Percentiles rank a stretch among this genome's conserved stretches.
Evolutionary conservation across 2,113 vertebrate genomes (phyloP).

Genomic region (Amblyopsis rosae): DNA sequence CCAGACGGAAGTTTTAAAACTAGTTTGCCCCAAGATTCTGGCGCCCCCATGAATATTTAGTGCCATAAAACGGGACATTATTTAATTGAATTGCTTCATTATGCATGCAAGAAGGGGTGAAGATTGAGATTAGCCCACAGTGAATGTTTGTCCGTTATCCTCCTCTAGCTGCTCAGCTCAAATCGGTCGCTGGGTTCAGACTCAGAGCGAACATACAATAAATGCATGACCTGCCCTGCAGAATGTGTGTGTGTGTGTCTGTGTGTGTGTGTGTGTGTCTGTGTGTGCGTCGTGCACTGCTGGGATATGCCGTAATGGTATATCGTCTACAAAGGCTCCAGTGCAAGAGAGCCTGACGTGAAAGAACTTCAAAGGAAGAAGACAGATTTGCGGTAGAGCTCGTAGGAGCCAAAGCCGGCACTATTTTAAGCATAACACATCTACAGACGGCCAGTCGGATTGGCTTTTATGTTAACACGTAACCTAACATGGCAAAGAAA

Average conservation of each 20-base stretch:
- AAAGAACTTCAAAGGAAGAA: slow-evolving; percentile 38
- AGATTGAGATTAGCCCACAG: slow-evolving; percentile 56
- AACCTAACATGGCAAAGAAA: no score
- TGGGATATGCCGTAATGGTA: background rate
- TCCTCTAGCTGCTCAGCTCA: slow-evolving; percentile 6
- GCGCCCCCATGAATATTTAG: slow-evolving; percentile 73
- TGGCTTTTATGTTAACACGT: no score
- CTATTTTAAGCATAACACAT: slow-evolving; percentile 41
- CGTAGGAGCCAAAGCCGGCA: slow-evolving; percentile 48
- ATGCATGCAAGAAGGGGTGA: slow-evolving; percentile 62
- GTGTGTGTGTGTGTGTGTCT: background rate
- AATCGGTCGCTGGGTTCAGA: background rate
- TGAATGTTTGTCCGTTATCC: slow-evolving; percentile 43
- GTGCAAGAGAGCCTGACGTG: slow-evolving; percentile 26
- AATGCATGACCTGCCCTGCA: background rate
- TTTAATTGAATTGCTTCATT: slow-evolving; percentile 54
- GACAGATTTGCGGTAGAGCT: slow-evolving; percentile 34
- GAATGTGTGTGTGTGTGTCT: background rate
- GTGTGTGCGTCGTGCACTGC: background rate
- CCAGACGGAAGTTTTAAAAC: slow-evolving; percentile 35
- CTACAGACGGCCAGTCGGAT: background rate
- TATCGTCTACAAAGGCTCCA: slow-evolving; percentile 18
- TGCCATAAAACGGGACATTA: slow-evolving; percentile 52
- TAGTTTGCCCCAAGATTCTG: slow-evolving; percentile 68
- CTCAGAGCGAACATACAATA: background rate